Conservation (phyloP, 2,888 invertebrate genomes). For the Tholera decimalis region DNA sequence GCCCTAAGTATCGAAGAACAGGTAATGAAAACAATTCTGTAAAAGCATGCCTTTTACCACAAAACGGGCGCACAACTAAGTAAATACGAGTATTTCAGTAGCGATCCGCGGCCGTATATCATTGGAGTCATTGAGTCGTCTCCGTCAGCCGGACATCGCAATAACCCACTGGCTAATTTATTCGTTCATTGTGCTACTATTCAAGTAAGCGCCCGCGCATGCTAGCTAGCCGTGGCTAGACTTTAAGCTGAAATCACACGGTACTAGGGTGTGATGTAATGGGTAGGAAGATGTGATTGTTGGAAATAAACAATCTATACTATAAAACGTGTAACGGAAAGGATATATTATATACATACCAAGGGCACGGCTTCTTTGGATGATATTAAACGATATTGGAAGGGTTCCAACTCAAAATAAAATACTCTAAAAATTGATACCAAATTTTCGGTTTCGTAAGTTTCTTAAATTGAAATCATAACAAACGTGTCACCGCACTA, state of each 20-base stretch:
- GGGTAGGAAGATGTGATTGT: background rate
- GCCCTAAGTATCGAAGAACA: background rate
- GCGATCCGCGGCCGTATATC: constrained; percentile 49
- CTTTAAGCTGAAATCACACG: constrained; percentile 36
- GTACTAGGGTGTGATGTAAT: constrained; percentile 2
- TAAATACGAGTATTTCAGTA: constrained; percentile 48
- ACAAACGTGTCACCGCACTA: too few relatives aligned
- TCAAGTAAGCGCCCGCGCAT: constrained; percentile 56
- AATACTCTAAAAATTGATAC: too few relatives aligned
- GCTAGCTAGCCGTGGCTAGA: constrained; percentile 14
- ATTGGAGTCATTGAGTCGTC: constrained; percentile 72
- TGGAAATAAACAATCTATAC: too few relatives aligned
- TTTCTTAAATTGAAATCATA: too few relatives aligned
- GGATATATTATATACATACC: too few relatives aligned
- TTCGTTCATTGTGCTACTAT: constrained; percentile 74
- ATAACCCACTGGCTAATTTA: constrained; percentile 76
- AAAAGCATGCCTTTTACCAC: constrained; percentile 6
- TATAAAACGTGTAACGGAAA: too few relatives aligned
- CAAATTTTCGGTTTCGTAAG: too few relatives aligned
- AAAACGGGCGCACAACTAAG: constrained; percentile 40
- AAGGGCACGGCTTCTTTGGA: too few relatives aligned
- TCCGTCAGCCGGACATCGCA: constrained; percentile 70
- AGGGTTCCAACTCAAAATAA: too few relatives aligned
- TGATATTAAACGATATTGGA: too few relatives aligned
- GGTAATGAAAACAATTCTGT: background rate